Base-by-base conservation (phyloP, 2,113 vertebrate genomes). In the Heterotis niloticus region DNA sequence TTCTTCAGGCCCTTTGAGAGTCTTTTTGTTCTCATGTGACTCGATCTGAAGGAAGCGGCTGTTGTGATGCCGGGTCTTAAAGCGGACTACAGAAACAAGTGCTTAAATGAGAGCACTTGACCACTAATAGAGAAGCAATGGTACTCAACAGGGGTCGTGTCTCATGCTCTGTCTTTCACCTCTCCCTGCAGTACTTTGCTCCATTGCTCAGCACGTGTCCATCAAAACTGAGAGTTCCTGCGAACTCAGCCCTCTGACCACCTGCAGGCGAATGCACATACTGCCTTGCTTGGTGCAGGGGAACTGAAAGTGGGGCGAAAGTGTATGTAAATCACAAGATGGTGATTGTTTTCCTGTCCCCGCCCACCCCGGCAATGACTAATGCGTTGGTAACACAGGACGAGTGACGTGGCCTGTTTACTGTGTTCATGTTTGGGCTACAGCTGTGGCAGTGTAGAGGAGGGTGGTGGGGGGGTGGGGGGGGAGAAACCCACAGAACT, bases 51-150 rank as follows among this genome's bases (percentile, higher is more conserved):
- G 59, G 59, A 14, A 62, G 59, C 59, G 59, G 13, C 59, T 62
- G 59, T 62, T 62, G 59, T 62, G 59, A 62, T 20, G 13, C 11
- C 59, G 11, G 20, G 59, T 14, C 59, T 62, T 3, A 17, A 11
- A 14, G 20, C 13, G 20, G 20, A 62, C 59, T 62, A 20, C 59
- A 62, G 10, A 62, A 62, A 62, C 59, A 62, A 62, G 20, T 11
- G 18, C 18, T 64, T 64, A 64, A n/a, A 64, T 66, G 14, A 66
- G 64, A 66, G 64, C 64, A n/a, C 67, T 69, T 69, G n/a, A 69
- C 17, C 24, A 5, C 71, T 59, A 74, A 59, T 57, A 23, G 57
- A 12, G 51, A n/a, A 17, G 34, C 34, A 44, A 7, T 44, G 34
- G 34, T 44, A 44, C 34, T 44, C 34, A 44, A 7, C 34, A 44